Conservation (phyloP, 1,140 invertebrate genomes). For the Potamilus streckersoni region DNA sequence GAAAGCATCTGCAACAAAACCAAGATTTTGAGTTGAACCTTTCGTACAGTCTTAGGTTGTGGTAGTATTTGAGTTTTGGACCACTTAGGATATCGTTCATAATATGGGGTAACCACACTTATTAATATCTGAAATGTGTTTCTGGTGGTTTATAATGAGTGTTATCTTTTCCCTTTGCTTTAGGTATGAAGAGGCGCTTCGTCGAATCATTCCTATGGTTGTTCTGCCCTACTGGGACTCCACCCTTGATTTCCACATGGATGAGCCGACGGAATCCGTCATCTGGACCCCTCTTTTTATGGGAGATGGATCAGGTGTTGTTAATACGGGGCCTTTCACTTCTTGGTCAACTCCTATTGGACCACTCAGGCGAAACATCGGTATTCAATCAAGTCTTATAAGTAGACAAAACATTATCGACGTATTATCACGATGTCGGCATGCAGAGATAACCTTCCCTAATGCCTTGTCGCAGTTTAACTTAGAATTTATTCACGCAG, state of each 20-base stretch:
- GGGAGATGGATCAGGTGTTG: slow-evolving; percentile 64
- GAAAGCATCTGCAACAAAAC: too few relatives aligned
- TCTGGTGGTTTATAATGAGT: too few relatives aligned
- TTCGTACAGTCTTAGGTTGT: too few relatives aligned
- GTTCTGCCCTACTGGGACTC: slow-evolving; percentile 67
- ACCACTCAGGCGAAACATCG: slow-evolving; percentile 27
- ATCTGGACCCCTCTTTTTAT: slow-evolving; percentile 60
- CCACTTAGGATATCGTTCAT: too few relatives aligned
- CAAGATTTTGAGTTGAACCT: too few relatives aligned
- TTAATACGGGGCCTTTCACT: slow-evolving; percentile 62
- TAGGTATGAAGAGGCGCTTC: slow-evolving; percentile 47
- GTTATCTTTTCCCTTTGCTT: slow-evolving; percentile 1
- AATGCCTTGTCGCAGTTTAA: slow-evolving; percentile 17
- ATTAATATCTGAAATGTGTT: too few relatives aligned
- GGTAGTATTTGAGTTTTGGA: too few relatives aligned
- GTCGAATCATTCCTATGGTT: slow-evolving; percentile 36
- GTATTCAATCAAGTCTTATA: not conserved
- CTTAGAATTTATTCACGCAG: slow-evolving; percentile 45
- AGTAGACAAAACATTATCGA: not conserved
- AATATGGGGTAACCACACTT: too few relatives aligned
- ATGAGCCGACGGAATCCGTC: slow-evolving; percentile 57
- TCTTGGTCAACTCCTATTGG: slow-evolving; percentile 34
- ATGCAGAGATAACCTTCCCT: slow-evolving; percentile 16
- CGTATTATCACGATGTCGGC: slow-evolving; percentile 8
- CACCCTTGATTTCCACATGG: slow-evolving; percentile 58